phyloP scores from a whole-genome alignment of 2,113 vertebrate genomes.

The Platichthys flesus region DNA sequence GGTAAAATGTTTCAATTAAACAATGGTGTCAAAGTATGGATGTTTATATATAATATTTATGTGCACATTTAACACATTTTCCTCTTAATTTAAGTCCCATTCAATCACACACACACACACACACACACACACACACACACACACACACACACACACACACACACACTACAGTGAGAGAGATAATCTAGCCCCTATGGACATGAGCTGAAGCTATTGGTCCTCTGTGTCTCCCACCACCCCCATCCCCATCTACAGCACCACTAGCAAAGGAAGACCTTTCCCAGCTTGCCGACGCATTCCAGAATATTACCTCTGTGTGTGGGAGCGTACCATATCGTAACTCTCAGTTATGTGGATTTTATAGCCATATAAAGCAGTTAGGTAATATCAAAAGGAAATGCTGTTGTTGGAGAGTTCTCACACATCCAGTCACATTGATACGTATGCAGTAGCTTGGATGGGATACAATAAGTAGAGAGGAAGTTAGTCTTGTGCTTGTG shows the following conservation, averaged over 20 bases:
- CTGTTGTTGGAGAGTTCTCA: conserved; percentile 5
- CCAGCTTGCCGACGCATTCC: background rate
- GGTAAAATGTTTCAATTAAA: no score
- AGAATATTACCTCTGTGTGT: background rate
- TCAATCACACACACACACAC: background rate
- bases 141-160: background rate
- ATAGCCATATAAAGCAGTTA: background rate
- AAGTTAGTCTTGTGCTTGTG: conserved; percentile 9
- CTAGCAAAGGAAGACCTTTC: conserved; percentile 43
- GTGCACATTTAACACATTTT: background rate
- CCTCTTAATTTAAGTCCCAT: background rate
- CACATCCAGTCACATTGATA: conserved; percentile 10
- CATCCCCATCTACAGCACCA: conserved; percentile 27
- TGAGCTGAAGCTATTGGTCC: background rate
- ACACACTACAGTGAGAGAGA: background rate
- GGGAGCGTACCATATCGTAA: background rate
- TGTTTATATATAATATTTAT: no score
- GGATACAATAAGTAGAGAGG: conserved; percentile 3
- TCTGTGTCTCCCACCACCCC: conserved; percentile 4
- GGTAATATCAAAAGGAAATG: conserved; percentile 14
- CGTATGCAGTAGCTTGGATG: background rate
- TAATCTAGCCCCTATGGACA: conserved; percentile 2
- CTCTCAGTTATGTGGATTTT: conserved; percentile 30
- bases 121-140: background rate
- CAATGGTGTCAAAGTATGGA: no score